Evolutionary conservation across 1,140 invertebrate genomes (phyloP).

Genomic region (Leguminivora glycinivorella): DNA sequence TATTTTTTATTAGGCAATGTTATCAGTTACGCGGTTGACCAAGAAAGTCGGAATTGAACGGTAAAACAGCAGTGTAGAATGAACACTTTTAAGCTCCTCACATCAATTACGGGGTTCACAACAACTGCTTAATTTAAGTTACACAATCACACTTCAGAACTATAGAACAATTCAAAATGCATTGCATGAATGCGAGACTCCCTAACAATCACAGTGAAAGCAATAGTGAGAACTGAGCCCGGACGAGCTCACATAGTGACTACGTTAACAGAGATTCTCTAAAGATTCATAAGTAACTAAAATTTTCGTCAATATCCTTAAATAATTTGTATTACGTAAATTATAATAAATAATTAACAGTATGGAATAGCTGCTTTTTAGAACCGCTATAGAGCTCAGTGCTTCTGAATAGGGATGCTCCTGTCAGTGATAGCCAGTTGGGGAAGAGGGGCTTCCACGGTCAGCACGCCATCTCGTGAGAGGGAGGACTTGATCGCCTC

Average conservation of each 20-base stretch:
- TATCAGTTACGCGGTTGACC: conserved; percentile 5
- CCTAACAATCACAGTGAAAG: conserved; percentile 67
- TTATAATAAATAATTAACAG: conserved; percentile 78
- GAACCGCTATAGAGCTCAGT: conserved; percentile 57
- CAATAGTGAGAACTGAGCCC: conserved; percentile 56
- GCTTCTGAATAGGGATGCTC: conserved; percentile 78
- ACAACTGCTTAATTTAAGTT: conserved; percentile 19
- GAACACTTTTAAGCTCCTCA: conserved; percentile 23
- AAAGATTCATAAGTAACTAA: conserved; percentile 72
- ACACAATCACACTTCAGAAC: conserved; percentile 40
- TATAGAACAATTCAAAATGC: conserved; percentile 51
- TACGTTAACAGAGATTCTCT: conserved; percentile 71
- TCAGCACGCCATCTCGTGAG: conserved; percentile 95
- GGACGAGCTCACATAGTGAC: conserved; percentile 48
- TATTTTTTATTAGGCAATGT: conserved; percentile 26
- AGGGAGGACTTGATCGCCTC: conserved; percentile 94
- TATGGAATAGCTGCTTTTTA: conserved; percentile 73
- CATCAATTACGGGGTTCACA: conserved; percentile 13
- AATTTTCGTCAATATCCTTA: conserved; percentile 60
- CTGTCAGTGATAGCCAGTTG: conserved; percentile 81
- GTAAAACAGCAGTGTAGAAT: conserved; percentile 9
- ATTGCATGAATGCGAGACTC: conserved; percentile 50
- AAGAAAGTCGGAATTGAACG: not conserved
- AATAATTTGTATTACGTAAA: conserved; percentile 65
- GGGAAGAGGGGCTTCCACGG: conserved; percentile 95